These are phyloP conservation scores for Leptothorax acervorum DNA, from an alignment of 2,888 invertebrate genomes.

Conservation along the genomic window DNA sequence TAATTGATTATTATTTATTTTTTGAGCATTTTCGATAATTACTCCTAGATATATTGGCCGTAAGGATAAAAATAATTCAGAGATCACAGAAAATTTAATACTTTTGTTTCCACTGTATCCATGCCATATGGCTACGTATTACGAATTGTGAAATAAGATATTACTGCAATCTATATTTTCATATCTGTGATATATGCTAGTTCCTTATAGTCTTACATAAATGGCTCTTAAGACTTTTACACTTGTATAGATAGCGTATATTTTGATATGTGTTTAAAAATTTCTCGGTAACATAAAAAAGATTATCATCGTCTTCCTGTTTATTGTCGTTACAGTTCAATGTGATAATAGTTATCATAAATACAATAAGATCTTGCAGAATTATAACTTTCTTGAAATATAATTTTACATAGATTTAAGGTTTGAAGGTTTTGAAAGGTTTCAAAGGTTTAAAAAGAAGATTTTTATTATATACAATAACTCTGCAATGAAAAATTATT, in stretches of 20 bases:
- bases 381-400: neutral
- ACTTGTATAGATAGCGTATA: neutral
- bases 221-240: neutral
- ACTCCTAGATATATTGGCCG: neutral
- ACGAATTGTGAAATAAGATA: neutral
- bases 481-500: neutral
- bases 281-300: neutral
- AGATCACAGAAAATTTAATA: neutral
- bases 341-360: no score
- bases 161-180: neutral
- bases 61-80: neutral
- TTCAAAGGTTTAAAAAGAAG: neutral
- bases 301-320: neutral
- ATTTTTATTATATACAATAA: neutral
- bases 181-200: neutral
- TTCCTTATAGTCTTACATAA: neutral
- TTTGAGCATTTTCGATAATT: neutral
- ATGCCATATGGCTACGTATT: neutral
- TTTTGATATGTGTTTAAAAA: neutral
- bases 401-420: neutral
- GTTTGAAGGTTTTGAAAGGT: neutral
- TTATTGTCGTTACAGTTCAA: neutral
- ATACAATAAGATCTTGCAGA: neutral
- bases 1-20: neutral
- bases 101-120: neutral